A percentile compares a stretch with the other conserved stretches of the same genome.
These are phyloP conservation scores for Gibbula magus DNA, from an alignment of 2,888 invertebrate genomes.

Conservation along the genomic window DNA sequence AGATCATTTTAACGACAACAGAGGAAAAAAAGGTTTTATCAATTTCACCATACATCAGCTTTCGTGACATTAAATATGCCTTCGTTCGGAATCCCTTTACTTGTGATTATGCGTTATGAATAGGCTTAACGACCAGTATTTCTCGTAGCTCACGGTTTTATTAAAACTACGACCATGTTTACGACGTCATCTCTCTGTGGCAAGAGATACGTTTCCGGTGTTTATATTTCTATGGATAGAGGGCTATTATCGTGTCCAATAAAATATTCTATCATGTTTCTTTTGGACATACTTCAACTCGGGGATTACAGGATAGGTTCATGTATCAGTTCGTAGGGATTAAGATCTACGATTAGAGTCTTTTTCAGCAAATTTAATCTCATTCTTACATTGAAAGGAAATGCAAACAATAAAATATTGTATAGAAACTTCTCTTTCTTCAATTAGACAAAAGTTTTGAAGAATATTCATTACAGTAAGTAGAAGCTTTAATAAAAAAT, in stretches of 20 bases:
- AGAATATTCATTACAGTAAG: too few species aligned
- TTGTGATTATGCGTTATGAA: not conserved
- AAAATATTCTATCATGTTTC: conserved; percentile 7
- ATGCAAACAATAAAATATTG: too few species aligned
- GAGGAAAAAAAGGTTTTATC: conserved; percentile 4
- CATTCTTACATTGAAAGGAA: too few species aligned
- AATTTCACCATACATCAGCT: conserved; percentile 3
- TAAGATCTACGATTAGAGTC: too few species aligned
- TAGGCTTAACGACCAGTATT: not conserved
- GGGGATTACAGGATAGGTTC: too few species aligned
- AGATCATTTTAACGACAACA: conserved; percentile 10
- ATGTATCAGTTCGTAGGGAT: too few species aligned
- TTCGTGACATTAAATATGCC: conserved; percentile 8
- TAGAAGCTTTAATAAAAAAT: too few species aligned
- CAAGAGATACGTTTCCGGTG: not conserved
- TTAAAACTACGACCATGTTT: conserved; percentile 4
- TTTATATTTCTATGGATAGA: not conserved
- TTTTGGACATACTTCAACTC: not conserved
- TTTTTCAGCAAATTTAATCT: too few species aligned
- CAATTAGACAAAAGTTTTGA: too few species aligned
- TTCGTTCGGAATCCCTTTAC: not conserved
- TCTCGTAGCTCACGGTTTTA: not conserved
- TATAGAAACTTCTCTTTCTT: too few species aligned
- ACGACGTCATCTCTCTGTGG: not conserved
- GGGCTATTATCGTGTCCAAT: conserved; percentile 7